A percentile compares a stretch with the other conserved stretches of the same genome.
These are phyloP conservation scores for Phoeniculus purpureus DNA, from an alignment of 2,797 vertebrate species.

Conservation along the genomic window DNA sequence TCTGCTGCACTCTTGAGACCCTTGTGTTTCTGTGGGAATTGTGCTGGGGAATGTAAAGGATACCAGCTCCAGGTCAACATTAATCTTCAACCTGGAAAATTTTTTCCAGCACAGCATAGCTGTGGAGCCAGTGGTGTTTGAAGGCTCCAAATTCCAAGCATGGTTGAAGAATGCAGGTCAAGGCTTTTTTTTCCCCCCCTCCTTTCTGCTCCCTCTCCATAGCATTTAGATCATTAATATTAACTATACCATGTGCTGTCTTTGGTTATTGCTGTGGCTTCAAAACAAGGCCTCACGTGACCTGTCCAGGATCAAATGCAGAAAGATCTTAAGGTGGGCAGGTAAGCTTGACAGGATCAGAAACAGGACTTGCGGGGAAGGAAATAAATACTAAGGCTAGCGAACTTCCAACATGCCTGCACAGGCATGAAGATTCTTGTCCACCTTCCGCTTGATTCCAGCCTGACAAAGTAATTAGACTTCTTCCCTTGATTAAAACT, in stretches of 20 bases:
- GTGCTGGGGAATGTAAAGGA: not conserved
- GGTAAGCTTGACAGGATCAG: not conserved
- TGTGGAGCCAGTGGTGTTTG: not conserved
- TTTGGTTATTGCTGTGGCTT: not conserved
- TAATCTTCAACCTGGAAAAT: not conserved
- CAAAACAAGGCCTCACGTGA: not conserved
- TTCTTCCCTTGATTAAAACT: not conserved
- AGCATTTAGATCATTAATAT: not conserved
- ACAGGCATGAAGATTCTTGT: no score
- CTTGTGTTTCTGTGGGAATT: not conserved
- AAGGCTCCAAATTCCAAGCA: not conserved
- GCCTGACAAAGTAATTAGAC: not conserved
- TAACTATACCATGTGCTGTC: not conserved
- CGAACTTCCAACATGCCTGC: no score
- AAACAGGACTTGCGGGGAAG: no score
- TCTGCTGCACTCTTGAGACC: not conserved
- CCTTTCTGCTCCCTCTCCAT: not conserved
- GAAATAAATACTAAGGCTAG: no score
- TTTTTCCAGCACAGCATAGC: not conserved
- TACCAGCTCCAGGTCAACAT: not conserved
- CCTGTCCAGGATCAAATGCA: not conserved
- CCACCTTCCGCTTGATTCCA: not conserved
- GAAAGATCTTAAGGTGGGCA: not conserved
- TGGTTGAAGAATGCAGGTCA: not conserved
- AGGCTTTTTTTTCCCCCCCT: not conserved